Percentiles rank a stretch among this genome's conserved stretches.
These are phyloP conservation scores for Nematolebias whitei DNA, from an alignment of 2,113 vertebrate genomes.

Conservation along the genomic window DNA sequence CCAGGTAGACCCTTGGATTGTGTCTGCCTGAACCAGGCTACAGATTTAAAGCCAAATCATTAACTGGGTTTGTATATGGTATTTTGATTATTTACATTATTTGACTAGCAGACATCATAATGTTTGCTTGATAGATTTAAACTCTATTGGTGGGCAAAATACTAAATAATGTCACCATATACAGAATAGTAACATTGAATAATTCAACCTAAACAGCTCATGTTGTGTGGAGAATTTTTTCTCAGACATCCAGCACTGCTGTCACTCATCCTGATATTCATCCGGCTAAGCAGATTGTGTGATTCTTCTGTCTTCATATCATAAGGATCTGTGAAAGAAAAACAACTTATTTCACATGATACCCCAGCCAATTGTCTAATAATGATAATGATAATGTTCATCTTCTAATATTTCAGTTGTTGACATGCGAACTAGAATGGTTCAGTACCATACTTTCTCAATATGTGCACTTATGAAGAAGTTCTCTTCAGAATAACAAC, in stretches of 20 bases:
- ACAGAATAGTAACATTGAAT: conserved; percentile 8
- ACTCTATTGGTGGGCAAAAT: conserved; percentile 25
- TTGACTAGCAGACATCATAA: conserved; percentile 31
- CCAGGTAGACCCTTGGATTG: conserved; percentile 64
- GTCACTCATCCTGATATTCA: conserved; percentile 17
- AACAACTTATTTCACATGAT: conserved; percentile 17
- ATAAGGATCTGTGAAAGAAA: conserved; percentile 55
- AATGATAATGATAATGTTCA: no score
- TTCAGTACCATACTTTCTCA: no score
- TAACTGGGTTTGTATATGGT: conserved; percentile 27
- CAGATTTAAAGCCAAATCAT: conserved; percentile 57
- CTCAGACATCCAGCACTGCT: conserved; percentile 23
- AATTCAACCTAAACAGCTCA: conserved; percentile 27
- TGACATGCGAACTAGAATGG: no score
- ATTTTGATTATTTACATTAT: conserved; percentile 9
- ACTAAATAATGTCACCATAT: conserved; percentile 36
- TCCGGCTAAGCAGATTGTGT: conserved; percentile 11
- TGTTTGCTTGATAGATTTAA: conserved; percentile 14
- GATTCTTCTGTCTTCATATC: conserved; percentile 45
- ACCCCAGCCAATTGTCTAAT: not conserved
- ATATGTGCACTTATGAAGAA: no score
- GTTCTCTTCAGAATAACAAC: no score
- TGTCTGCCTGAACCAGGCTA: conserved; percentile 64
- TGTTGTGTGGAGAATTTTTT: conserved; percentile 36
- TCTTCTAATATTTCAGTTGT: no score